Percentiles rank a stretch among this genome's conserved stretches.
phyloP scores from a whole-genome alignment of 2,113 vertebrate genomes.

The Heptranchias perlo region DNA sequence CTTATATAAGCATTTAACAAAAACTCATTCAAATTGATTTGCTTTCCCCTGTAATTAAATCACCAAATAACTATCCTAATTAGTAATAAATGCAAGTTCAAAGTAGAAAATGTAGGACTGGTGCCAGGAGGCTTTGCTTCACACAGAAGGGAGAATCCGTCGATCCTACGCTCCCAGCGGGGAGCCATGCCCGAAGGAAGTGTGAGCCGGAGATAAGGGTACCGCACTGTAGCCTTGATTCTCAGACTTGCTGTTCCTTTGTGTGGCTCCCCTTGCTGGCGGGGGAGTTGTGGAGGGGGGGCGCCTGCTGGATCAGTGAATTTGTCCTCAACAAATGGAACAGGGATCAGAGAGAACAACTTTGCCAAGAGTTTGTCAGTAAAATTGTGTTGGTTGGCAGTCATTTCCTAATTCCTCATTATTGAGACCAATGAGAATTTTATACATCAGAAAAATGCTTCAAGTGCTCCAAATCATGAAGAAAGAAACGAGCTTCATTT shows the following conservation, averaged over 20 bases:
- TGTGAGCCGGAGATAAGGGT: not conserved
- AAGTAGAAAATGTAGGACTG: not conserved
- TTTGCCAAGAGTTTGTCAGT: not conserved
- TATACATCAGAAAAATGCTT: not conserved
- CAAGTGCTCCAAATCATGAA: not conserved
- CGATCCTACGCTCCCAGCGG: not conserved
- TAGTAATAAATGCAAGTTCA: constrained; percentile 18
- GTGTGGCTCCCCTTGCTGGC: not conserved
- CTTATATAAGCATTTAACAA: not conserved
- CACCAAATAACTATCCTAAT: not conserved
- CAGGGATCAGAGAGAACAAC: not conserved
- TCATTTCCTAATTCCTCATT: not conserved
- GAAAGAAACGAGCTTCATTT: not conserved
- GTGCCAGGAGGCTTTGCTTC: not conserved
- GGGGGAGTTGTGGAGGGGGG: not conserved
- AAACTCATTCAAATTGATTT: not conserved
- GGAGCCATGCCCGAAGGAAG: not conserved
- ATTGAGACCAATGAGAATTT: not conserved
- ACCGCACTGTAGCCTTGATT: not conserved
- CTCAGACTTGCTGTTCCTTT: not conserved
- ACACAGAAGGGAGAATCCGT: not conserved
- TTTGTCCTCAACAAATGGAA: not conserved
- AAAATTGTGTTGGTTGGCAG: not conserved
- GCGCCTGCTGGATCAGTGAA: not conserved
- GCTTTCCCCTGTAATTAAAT: constrained; percentile 7